These are phyloP conservation scores for Alethe diademata DNA, from an alignment of 2,113 vertebrate species.

Conservation along the genomic window DNA sequence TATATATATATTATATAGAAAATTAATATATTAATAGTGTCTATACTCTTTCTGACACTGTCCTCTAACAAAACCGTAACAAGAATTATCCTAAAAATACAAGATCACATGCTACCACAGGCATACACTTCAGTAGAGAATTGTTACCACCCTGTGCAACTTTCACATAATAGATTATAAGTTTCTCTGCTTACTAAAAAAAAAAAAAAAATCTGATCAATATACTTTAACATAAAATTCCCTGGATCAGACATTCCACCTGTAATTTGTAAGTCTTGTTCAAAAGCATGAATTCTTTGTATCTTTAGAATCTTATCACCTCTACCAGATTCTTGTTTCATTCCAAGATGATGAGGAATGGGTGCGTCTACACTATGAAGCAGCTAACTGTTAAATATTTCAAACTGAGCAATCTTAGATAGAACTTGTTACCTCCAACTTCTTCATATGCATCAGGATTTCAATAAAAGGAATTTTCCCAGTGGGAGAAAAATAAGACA, in stretches of 20 bases:
- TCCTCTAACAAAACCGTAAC: neutral
- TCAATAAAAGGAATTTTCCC: neutral
- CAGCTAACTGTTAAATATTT: neutral
- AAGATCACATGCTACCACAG: neutral
- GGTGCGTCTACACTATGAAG: neutral
- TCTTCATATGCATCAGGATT: neutral
- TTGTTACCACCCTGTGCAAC: neutral
- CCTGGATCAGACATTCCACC: neutral
- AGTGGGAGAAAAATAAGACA: neutral
- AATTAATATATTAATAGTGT: neutral
- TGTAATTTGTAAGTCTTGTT: neutral
- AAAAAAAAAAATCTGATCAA: neutral
- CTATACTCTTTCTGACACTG: neutral
- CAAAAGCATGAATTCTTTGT: neutral
- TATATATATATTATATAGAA: neutral
- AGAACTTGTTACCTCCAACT: neutral
- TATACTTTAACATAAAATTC: neutral
- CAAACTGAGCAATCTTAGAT: neutral
- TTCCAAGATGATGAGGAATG: neutral
- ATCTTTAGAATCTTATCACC: neutral
- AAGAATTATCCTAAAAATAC: neutral
- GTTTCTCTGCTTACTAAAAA: neutral
- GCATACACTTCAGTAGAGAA: neutral
- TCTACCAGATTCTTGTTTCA: neutral
- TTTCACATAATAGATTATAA: neutral